phyloP scores from a whole-genome alignment of 2,888 invertebrate genomes.

The Pseudococcus longispinus region DNA sequence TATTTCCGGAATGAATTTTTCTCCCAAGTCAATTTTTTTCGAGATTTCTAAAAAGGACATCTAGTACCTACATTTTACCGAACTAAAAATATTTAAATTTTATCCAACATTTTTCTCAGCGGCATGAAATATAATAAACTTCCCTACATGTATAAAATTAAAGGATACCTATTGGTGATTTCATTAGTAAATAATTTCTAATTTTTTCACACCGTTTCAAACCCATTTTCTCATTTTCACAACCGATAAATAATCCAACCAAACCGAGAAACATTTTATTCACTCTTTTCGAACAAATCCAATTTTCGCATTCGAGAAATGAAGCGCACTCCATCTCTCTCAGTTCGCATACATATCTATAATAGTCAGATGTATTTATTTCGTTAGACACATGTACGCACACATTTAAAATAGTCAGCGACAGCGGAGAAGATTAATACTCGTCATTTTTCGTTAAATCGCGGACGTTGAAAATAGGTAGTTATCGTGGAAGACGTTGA shows the following conservation, averaged over 20 bases:
- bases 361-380: background rate
- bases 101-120: too few relatives aligned
- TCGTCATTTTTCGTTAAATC: slow-evolving; percentile 31
- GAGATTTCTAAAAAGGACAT: too few relatives aligned
- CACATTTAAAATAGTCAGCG: background rate
- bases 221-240: background rate
- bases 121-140: too few relatives aligned
- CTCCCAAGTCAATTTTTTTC: too few relatives aligned
- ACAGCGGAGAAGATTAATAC: slow-evolving; percentile 10
- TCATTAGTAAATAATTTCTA: too few relatives aligned
- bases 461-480: slow-evolving; percentile 24
- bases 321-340: background rate
- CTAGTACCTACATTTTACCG: too few relatives aligned
- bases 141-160: too few relatives aligned
- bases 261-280: background rate
- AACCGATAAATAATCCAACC: background rate
- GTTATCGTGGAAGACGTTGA: background rate
- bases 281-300: background rate
- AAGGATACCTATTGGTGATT: too few relatives aligned
- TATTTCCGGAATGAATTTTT: too few relatives aligned
- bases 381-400: background rate
- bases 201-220: too few relatives aligned
- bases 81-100: too few relatives aligned
- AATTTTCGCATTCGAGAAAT: background rate
- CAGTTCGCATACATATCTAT: background rate